Conservation (phyloP, 2,888 invertebrate genomes). For the Metopia argyrocephala region DNA sequence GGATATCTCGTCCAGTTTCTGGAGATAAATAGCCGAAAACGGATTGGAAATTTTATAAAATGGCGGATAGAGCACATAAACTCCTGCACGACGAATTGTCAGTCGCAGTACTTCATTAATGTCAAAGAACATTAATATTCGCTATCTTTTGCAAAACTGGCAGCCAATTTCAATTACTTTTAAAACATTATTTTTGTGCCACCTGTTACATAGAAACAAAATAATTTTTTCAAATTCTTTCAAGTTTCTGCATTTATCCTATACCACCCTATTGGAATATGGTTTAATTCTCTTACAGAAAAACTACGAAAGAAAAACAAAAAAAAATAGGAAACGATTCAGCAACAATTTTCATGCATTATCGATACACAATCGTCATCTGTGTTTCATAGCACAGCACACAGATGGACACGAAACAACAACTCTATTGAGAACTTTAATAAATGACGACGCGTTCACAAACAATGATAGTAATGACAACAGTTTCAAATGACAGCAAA, state of each 20-base stretch:
- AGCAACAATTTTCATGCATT: conserved; percentile 48
- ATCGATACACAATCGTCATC: conserved; percentile 33
- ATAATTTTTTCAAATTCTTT: conserved; percentile 4
- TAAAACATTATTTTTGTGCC: too few species aligned
- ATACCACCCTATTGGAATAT: background rate
- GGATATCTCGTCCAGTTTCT: too few species aligned
- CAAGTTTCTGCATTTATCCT: background rate
- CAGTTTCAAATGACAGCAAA: conserved; percentile 19
- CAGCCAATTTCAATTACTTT: too few species aligned
- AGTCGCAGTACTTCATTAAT: too few species aligned
- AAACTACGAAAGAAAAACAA: too few species aligned
- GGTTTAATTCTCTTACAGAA: conserved; percentile 24
- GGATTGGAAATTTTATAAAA: too few species aligned
- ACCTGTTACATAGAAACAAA: background rate
- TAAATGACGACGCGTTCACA: conserved; percentile 23
- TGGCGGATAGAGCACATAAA: too few species aligned
- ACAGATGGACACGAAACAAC: background rate
- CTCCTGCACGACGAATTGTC: too few species aligned
- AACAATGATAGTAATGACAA: conserved; percentile 25
- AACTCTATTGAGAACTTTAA: conserved; percentile 21
- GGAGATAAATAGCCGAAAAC: too few species aligned
- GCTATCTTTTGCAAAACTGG: too few species aligned
- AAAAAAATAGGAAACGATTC: conserved; percentile 36
- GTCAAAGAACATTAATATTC: too few species aligned
- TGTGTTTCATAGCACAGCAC: conserved; percentile 10